Conservation (phyloP, 1,140 invertebrate genomes). For the Heliconius nattereri region DNA sequence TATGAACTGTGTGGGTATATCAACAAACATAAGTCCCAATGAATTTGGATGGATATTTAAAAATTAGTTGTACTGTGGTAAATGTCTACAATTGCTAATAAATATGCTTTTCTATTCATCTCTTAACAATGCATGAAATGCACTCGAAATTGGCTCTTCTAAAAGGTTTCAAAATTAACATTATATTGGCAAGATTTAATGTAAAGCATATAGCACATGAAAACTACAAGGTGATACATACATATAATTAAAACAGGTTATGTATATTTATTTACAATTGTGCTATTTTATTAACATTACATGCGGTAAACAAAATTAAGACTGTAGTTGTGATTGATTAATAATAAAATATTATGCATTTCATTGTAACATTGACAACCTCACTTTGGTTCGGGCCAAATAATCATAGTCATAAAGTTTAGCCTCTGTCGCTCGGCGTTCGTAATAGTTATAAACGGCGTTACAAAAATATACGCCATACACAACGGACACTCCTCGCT, state of each 20-base stretch:
- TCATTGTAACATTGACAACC: constrained; percentile 2
- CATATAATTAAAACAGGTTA: constrained; percentile 9
- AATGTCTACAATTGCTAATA: neutral
- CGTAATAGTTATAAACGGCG: neutral
- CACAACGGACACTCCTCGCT: neutral
- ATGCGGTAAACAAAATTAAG: neutral
- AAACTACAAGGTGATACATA: constrained; percentile 1
- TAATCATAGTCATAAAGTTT: constrained; percentile 9
- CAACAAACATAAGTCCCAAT: no score
- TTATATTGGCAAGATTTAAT: neutral
- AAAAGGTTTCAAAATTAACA: neutral
- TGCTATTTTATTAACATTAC: neutral
- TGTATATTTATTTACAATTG: constrained; percentile 12
- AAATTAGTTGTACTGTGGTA: neutral
- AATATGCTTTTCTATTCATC: neutral
- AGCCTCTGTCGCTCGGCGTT: constrained; percentile 9
- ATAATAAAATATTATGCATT: constrained; percentile 20
- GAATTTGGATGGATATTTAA: no score
- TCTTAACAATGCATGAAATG: neutral
- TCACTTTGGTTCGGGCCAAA: neutral
- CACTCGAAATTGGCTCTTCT: neutral
- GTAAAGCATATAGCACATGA: neutral
- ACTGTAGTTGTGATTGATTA: constrained; percentile 2
- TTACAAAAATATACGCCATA: neutral
- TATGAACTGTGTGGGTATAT: no score